These are phyloP conservation scores for Tachyglossus aculeatus DNA, from an alignment of 2,797 vertebrate genomes.

Conservation along the genomic window DNA sequence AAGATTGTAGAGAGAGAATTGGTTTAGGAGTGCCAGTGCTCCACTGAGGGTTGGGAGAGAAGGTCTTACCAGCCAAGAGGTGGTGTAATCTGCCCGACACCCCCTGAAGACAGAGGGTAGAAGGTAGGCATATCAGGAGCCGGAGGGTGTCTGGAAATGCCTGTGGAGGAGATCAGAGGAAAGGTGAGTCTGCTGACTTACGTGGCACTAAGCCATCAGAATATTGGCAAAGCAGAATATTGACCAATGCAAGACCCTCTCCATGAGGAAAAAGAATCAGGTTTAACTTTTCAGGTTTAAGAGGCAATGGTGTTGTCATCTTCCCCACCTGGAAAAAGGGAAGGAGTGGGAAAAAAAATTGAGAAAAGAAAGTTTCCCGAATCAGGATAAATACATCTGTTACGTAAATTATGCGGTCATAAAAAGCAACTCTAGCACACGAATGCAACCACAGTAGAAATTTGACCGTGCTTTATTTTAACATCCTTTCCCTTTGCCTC, in stretches of 20 bases:
- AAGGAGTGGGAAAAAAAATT: too few species aligned
- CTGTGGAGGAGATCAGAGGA: conserved; percentile 73
- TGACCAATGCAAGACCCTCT: too few species aligned
- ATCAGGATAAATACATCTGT: too few species aligned
- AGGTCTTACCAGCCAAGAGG: conserved; percentile 95
- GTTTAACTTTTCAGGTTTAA: too few species aligned
- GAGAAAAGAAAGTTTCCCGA: too few species aligned
- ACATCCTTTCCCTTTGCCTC: not conserved
- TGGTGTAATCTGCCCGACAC: conserved; percentile 96
- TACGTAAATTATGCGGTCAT: too few species aligned
- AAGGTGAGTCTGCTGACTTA: conserved; percentile 9
- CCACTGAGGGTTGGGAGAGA: conserved; percentile 39
- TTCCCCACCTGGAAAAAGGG: too few species aligned
- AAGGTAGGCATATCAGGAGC: conserved; percentile 96
- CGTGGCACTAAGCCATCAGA: not conserved
- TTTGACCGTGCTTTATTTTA: too few species aligned
- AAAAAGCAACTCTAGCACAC: too few species aligned
- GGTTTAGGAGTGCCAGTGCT: not conserved
- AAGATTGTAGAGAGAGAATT: not conserved
- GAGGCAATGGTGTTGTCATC: too few species aligned
- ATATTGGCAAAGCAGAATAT: not conserved
- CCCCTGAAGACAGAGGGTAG: conserved; percentile 94
- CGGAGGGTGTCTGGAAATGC: conserved; percentile 93
- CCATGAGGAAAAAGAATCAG: too few species aligned
- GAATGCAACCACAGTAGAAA: too few species aligned